Percentiles rank a stretch among this genome's conserved stretches.
Evolutionary conservation across 2,797 vertebrate species (phyloP).

Genomic region (Rhadinocentrus ornatus): DNA sequence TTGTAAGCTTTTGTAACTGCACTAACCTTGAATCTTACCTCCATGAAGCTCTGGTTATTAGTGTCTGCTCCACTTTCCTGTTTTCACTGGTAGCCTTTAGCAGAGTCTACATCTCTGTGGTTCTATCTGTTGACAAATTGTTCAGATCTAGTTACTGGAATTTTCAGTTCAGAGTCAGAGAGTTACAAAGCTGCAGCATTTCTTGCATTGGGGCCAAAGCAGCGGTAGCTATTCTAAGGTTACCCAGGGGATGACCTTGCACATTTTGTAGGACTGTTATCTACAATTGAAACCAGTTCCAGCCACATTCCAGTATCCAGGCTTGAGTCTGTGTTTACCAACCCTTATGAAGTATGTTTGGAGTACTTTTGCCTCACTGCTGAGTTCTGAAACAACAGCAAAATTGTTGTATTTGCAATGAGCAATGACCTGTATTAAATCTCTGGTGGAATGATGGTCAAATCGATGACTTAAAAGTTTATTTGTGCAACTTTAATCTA

Average conservation of each 20-base stretch:
- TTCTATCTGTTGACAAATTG: constrained; percentile 1
- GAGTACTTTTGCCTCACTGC: background rate
- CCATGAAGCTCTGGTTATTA: background rate
- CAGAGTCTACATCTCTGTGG: background rate
- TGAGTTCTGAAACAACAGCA: constrained; percentile 12
- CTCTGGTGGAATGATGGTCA: too few species aligned
- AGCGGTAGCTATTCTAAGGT: constrained; percentile 21
- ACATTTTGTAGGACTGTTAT: constrained; percentile 21
- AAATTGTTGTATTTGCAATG: background rate
- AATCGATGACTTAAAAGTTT: too few species aligned
- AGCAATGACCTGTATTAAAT: too few species aligned
- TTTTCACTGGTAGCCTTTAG: constrained; percentile 1
- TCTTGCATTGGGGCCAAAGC: background rate
- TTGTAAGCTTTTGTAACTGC: constrained; percentile 3
- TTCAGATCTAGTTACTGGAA: constrained; percentile 10
- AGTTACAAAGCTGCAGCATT: constrained; percentile 5
- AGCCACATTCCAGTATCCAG: background rate
- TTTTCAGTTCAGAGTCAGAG: background rate
- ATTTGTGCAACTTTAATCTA: too few species aligned
- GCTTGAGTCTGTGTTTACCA: constrained; percentile 3
- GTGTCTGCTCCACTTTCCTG: background rate
- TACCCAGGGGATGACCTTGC: constrained; percentile 16
- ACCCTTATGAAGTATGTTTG: background rate
- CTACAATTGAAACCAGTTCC: background rate
- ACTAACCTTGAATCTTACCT: constrained; percentile 16